A percentile compares a stretch with the other conserved stretches of the same genome.
Conservation (phyloP, 2,797 vertebrate genomes). For the Leptoclinus maculatus region DNA sequence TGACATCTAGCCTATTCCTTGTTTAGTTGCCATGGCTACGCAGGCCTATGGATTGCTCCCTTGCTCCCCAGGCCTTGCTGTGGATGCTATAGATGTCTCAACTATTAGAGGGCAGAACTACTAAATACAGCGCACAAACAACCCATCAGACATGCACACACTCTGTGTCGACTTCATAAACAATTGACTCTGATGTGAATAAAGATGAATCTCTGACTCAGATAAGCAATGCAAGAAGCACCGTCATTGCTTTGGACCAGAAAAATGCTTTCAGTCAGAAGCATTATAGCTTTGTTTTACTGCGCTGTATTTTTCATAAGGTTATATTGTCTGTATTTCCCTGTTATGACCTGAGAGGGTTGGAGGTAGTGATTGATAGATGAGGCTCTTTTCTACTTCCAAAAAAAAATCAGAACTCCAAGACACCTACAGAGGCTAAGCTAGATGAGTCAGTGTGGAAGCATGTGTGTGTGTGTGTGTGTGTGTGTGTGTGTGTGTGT, state of each 20-base stretch:
- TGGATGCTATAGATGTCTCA: conserved; percentile 82
- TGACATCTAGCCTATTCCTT: conserved; percentile 88
- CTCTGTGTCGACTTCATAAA: conserved; percentile 36
- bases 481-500: too few relatives aligned
- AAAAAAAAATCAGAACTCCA: conserved; percentile 75
- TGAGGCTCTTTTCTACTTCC: conserved; percentile 69
- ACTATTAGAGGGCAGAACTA: conserved; percentile 77
- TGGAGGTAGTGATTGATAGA: conserved; percentile 68
- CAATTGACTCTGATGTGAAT: conserved; percentile 49
- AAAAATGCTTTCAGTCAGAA: neutral
- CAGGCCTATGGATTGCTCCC: conserved; percentile 83
- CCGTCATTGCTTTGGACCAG: neutral
- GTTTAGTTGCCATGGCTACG: conserved; percentile 89
- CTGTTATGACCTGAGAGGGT: conserved; percentile 63
- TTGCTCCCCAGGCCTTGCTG: conserved; percentile 81
- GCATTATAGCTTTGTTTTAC: neutral
- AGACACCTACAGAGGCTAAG: conserved; percentile 51
- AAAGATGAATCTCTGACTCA: conserved; percentile 32
- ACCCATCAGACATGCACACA: conserved; percentile 27
- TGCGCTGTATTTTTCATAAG: conserved; percentile 59
- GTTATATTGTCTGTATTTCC: conserved; percentile 68
- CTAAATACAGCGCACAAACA: conserved; percentile 59
- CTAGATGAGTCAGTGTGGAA: conserved; percentile 60
- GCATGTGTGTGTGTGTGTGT: conserved; percentile 15
- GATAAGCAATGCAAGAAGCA: conserved; percentile 10